Evolutionary conservation across 2,113 vertebrate genomes (phyloP).

Genomic region (Seriola dumerili): DNA sequence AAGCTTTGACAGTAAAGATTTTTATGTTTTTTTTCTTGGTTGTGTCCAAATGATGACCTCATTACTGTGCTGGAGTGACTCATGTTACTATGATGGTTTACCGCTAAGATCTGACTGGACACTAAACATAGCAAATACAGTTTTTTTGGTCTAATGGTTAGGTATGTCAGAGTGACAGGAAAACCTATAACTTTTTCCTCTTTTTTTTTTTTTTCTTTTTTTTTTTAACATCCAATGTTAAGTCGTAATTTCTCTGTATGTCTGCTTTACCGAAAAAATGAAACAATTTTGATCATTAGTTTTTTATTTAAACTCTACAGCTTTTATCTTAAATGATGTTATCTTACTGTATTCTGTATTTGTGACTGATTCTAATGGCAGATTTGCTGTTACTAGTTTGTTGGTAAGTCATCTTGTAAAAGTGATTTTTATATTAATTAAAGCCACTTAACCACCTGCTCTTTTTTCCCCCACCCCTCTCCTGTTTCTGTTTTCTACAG

Average conservation of each 20-base stretch:
- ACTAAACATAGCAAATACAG: not conserved
- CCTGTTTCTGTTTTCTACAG: conserved; percentile 77
- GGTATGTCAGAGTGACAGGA: not conserved
- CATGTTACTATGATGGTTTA: conserved; percentile 72
- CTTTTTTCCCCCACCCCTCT: not conserved
- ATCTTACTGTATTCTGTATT: not conserved
- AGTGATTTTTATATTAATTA: not conserved
- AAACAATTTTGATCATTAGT: not conserved
- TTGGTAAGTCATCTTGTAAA: too few relatives aligned
- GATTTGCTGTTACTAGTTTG: not conserved
- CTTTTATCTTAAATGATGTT: not conserved
- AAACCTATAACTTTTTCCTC: not conserved
- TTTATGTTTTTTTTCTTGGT: not conserved
- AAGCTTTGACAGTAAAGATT: not conserved
- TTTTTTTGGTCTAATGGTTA: not conserved
- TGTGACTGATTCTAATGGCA: not conserved
- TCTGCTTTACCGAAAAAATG: not conserved
- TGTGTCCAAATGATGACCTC: conserved; percentile 74
- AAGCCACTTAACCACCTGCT: conserved; percentile 1
- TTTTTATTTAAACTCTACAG: not conserved
- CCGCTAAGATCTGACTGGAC: conserved; percentile 82
- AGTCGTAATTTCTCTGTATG: not conserved
- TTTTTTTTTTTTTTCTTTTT: too few relatives aligned
- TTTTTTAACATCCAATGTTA: too few relatives aligned
- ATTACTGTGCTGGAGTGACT: conserved; percentile 69